Percentiles rank a stretch among this genome's conserved stretches.
Evolutionary conservation across 2,113 vertebrate genomes (phyloP).

Genomic region (Ceyx melanurus): DNA sequence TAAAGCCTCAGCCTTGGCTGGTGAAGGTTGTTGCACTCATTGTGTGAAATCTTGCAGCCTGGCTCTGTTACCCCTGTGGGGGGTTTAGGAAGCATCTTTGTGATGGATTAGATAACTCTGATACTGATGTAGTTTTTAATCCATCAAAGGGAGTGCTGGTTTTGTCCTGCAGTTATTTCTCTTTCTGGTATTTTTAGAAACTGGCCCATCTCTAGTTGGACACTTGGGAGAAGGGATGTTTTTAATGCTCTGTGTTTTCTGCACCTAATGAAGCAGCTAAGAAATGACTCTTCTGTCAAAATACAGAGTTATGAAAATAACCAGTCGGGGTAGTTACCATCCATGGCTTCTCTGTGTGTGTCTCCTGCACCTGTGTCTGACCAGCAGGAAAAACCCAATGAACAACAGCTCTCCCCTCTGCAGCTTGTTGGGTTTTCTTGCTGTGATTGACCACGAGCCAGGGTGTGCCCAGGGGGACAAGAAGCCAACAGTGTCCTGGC

Average conservation of each 20-base stretch:
- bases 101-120: not conserved
- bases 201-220: not conserved
- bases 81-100: not conserved
- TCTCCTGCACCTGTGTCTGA: not conserved
- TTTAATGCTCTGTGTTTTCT: not conserved
- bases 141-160: not conserved
- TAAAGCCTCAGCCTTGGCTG: not conserved
- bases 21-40: not conserved
- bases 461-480: no score
- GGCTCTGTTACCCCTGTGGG: not conserved
- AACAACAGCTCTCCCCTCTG: not conserved
- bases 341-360: not conserved
- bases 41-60: not conserved
- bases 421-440: not conserved
- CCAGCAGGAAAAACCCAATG: not conserved
- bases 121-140: not conserved
- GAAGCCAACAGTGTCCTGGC: no score
- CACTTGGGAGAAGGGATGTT: not conserved
- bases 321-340: not conserved
- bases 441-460: not conserved
- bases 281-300: not conserved
- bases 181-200: constrained; percentile 3
- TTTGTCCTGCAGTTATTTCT: not conserved
- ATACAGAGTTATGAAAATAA: not conserved
- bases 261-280: not conserved